Conservation (phyloP, 2,113 vertebrate species). For the Macaca mulatta region DNA sequence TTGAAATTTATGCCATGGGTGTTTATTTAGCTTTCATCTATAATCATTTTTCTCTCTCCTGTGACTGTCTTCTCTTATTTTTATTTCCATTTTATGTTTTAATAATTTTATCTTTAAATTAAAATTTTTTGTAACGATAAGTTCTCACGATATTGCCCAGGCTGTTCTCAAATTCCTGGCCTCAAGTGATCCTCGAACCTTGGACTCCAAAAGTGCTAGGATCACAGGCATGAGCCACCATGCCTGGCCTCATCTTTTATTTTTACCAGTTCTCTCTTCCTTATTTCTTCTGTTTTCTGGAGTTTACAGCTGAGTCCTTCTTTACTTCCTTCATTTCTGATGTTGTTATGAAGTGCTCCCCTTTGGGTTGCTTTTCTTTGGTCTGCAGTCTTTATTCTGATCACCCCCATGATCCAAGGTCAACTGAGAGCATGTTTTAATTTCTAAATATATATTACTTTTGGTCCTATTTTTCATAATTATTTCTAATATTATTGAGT, state of each 20-base stretch:
- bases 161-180: too few species aligned
- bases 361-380: background rate
- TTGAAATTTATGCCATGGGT: background rate
- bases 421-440: background rate
- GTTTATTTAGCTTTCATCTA: background rate
- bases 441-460: background rate
- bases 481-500: too few species aligned
- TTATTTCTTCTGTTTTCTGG: background rate
- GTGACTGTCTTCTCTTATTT: background rate
- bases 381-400: background rate
- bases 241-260: background rate
- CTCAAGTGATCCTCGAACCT: too few species aligned
- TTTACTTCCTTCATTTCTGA: background rate
- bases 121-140: too few species aligned
- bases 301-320: background rate
- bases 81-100: background rate
- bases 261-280: background rate
- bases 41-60: background rate
- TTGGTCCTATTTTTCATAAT: background rate
- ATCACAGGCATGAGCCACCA: too few species aligned
- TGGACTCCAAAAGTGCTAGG: too few species aligned
- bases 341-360: background rate
- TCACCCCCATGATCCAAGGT: background rate
- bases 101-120: background rate
- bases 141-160: too few species aligned